phyloP scores from a whole-genome alignment of 1,140 invertebrate genomes.

The Oscheius sp. region DNA sequence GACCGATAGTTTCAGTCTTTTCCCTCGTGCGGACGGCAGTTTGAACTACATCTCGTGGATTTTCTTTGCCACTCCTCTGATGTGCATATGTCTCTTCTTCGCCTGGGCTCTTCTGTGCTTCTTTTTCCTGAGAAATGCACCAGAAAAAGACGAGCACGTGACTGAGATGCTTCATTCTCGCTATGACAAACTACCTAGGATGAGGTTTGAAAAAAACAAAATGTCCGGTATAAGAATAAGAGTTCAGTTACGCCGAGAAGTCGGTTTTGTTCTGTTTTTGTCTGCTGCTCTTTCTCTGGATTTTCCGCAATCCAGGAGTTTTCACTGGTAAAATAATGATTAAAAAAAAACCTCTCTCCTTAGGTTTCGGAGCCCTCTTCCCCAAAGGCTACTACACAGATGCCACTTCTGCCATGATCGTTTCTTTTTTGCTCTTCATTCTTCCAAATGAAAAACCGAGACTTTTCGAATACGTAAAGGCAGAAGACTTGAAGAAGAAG shows the following conservation, averaged over 20 bases:
- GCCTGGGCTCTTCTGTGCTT: constrained; percentile 52
- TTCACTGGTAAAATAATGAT: constrained; percentile 67
- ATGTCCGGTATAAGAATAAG: not conserved
- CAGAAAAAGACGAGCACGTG: constrained; percentile 36
- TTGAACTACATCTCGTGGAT: constrained; percentile 64
- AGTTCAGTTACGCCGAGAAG: constrained; percentile 70
- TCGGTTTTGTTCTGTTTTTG: constrained; percentile 76
- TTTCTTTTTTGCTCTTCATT: constrained; percentile 63
- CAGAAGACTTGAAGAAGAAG: constrained; percentile 22
- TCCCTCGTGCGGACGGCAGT: constrained; percentile 44
- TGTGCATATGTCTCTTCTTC: constrained; percentile 57
- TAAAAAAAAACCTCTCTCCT: too few species aligned
- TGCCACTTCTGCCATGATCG: constrained; percentile 62
- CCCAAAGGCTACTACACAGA: constrained; percentile 63
- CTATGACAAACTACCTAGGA: constrained; percentile 27
- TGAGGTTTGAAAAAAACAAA: constrained; percentile 17
- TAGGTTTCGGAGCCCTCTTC: constrained; percentile 68
- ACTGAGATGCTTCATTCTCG: constrained; percentile 33
- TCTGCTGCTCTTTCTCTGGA: constrained; percentile 77
- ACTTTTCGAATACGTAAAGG: constrained; percentile 13
- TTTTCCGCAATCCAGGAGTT: constrained; percentile 80
- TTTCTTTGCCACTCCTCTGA: constrained; percentile 62
- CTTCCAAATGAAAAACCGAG: constrained; percentile 48
- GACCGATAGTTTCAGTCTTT: constrained; percentile 32
- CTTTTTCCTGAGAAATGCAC: constrained; percentile 36